Conservation (phyloP, 2,113 vertebrate genomes). For the Alethe diademata region DNA sequence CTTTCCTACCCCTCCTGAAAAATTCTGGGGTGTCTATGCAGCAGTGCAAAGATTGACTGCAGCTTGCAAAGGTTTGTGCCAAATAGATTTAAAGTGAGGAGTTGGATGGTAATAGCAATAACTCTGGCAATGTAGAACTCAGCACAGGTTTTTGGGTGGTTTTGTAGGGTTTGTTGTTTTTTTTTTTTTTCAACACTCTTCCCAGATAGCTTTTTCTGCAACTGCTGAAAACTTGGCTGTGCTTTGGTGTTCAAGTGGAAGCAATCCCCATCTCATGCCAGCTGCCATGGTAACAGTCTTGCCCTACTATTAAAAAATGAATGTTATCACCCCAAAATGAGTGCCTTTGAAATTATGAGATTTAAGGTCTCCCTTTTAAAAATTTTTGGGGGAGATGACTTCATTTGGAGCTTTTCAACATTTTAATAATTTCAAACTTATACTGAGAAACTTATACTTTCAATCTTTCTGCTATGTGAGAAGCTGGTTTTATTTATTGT, state of each 20-base stretch:
- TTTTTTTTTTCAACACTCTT: not conserved
- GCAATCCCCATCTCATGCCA: conserved; percentile 17
- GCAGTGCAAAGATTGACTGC: not conserved
- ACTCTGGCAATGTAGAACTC: not conserved
- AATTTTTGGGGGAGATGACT: not conserved
- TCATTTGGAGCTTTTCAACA: not conserved
- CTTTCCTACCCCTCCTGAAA: not conserved
- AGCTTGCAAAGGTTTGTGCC: not conserved
- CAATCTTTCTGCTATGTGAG: not conserved
- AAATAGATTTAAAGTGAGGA: not conserved
- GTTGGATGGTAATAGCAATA: not conserved
- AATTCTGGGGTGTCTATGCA: not conserved
- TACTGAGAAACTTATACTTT: not conserved
- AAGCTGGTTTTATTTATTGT: not conserved
- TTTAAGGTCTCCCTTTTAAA: not conserved
- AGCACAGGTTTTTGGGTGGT: not conserved
- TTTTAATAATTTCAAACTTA: not conserved
- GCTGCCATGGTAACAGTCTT: conserved; percentile 47
- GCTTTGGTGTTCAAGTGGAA: conserved; percentile 37
- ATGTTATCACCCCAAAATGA: not conserved
- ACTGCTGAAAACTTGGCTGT: conserved; percentile 38
- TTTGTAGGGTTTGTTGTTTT: not conserved
- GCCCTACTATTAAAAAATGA: not conserved
- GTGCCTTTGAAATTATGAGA: not conserved
- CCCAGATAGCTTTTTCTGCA: conserved; percentile 15